phyloP scores from a whole-genome alignment of 2,797 vertebrate genomes.

The Myiotriccus ornatus region DNA sequence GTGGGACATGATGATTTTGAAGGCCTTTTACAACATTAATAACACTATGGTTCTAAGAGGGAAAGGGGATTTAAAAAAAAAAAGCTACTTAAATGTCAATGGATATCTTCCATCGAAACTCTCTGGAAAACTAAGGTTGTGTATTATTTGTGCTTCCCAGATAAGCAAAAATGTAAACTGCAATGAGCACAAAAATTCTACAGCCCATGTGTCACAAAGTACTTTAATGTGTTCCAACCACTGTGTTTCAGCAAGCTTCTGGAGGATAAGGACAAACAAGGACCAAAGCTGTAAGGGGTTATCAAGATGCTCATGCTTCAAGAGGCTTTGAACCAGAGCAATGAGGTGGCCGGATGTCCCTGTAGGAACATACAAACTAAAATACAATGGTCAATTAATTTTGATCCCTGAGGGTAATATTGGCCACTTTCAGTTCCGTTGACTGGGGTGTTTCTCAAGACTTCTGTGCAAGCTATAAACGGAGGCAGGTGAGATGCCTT shows the following conservation, averaged over 20 bases:
- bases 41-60: too few species aligned
- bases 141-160: background rate
- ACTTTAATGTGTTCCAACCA: background rate
- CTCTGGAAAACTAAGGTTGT: background rate
- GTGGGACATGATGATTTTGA: background rate
- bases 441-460: background rate
- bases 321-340: background rate
- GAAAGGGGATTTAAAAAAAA: background rate
- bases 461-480: background rate
- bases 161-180: background rate
- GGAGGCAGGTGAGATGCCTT: fast-evolving
- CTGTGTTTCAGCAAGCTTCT: background rate
- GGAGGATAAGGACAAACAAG: background rate
- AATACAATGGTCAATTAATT: background rate
- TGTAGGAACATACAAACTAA: background rate
- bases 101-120: background rate
- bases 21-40: background rate
- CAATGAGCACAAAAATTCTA: background rate
- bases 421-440: background rate
- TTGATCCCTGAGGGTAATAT: background rate
- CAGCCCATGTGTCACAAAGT: fast-evolving
- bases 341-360: background rate
- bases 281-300: fast-evolving
- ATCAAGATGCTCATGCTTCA: fast-evolving
- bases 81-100: background rate